phyloP scores from a whole-genome alignment of 2,797 vertebrate species.

The Pangasius djambal region DNA sequence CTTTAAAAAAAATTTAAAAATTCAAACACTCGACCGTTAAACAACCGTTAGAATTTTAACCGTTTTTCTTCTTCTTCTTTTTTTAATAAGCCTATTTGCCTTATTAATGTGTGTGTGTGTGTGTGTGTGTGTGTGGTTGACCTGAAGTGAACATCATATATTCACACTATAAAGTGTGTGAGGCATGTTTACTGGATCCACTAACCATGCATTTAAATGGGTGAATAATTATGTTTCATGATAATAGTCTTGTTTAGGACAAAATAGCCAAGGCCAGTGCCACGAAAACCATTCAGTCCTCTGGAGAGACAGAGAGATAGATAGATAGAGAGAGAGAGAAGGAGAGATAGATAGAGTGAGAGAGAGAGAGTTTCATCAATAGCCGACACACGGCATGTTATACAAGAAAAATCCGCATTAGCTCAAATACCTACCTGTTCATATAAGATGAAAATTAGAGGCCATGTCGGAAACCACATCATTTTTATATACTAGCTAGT shows the following conservation, averaged over 20 bases:
- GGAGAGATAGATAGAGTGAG: no score
- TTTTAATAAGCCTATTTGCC: neutral
- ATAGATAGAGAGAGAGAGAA: no score
- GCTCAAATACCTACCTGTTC: neutral
- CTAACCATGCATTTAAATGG: neutral
- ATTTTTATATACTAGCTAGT: neutral
- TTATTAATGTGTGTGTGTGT: slow-evolving; percentile 4
- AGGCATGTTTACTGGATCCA: neutral
- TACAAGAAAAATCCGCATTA: slow-evolving; percentile 63
- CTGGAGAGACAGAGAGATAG: neutral
- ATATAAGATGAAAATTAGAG: neutral
- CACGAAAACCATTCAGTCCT: neutral
- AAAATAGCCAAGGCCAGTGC: neutral
- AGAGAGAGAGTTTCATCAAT: slow-evolving; percentile 32
- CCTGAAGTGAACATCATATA: neutral
- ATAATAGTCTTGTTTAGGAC: neutral
- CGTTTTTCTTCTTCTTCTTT: neutral
- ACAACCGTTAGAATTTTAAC: neutral
- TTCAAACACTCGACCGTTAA: neutral
- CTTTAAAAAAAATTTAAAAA: neutral
- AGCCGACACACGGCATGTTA: slow-evolving; percentile 48
- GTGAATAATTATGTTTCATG: neutral
- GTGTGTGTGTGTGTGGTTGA: slow-evolving; percentile 5
- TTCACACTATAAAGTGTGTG: neutral
- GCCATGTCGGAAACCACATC: neutral